Evolutionary conservation across 2,113 vertebrate genomes (phyloP), one percentile per base, ranked within the genome.

Genomic region (Corythoichthys haematopterus): DNA sequence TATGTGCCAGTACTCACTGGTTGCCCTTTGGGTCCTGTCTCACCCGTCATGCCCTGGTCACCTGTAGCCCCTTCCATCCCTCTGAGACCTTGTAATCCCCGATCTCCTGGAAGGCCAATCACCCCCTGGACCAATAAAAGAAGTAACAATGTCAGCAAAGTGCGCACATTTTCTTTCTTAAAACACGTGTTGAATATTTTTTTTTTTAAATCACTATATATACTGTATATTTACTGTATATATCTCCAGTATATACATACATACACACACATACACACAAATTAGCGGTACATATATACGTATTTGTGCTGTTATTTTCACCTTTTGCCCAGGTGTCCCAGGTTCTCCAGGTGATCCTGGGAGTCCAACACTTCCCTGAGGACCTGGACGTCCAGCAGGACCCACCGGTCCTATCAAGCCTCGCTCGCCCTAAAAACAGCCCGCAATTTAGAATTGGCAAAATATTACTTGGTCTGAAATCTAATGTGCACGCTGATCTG

Each of bases 11-110:
- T 52, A 92, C 95, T 15, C 89, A 99, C 97, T 75, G 66, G 68
- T 68, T 91, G 90, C 61, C 97, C 97, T 92, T 96, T 98, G 69
- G 86, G 66, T 51, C 97, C 96, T 43, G 61, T 2, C 3, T 94
- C 89, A 70, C 97, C 96, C 72, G 75, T 73, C 65, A 38, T 86
- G 84, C 97, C 97, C 88, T 98, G 96, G 86, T 97, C 94, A 76
- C 96, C 96, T 7, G 89, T 71, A 6, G 88, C 68, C 56, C 96
- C 97, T 76, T 79, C 80, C 65, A 88, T 76, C 60, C 97, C 96
- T 88, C 92, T 95, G 63, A 77, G 73, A 64, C 96, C 96, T 58
- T 80, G 70, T 36, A 85, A 79, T 66, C 97, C 97, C 63, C 92
- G 90, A 65, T 96, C 91, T 57, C 97, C 96, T 14, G 66, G 80